Percentiles rank a stretch among this genome's conserved stretches.
Evolutionary conservation across 2,797 vertebrate genomes (phyloP).

Genomic region (Tarsius wallacei): DNA sequence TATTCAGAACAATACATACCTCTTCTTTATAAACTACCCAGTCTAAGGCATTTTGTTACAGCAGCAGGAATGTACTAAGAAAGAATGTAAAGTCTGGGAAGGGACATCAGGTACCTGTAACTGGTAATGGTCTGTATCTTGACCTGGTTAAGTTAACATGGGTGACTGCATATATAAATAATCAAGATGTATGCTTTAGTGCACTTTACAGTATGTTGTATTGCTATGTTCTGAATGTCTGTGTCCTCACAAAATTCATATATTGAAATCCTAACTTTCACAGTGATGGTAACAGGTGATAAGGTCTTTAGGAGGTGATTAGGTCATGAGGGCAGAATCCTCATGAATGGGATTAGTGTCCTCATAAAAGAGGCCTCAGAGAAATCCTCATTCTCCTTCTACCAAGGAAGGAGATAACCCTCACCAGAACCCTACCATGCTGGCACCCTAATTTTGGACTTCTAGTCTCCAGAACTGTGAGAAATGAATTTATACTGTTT

Average conservation of each 20-base stretch:
- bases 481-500: not conserved
- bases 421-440: not conserved
- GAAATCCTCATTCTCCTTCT: not conserved
- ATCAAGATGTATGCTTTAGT: not conserved
- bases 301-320: not conserved
- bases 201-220: not conserved
- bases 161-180: not conserved
- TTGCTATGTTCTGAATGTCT: not conserved
- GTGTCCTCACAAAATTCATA: not conserved
- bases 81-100: not conserved
- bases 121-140: not conserved
- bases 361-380: not conserved
- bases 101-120: no score
- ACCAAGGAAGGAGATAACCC: not conserved
- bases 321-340: not conserved
- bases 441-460: not conserved
- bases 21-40: not conserved
- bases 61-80: not conserved
- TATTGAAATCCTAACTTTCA: not conserved
- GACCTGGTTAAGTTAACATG: not conserved
- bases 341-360: not conserved
- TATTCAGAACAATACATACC: not conserved
- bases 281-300: not conserved
- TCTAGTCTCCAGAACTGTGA: not conserved
- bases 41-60: not conserved